phyloP scores from a whole-genome alignment of 1,140 invertebrate species.

The Amphibalanus amphitrite region DNA sequence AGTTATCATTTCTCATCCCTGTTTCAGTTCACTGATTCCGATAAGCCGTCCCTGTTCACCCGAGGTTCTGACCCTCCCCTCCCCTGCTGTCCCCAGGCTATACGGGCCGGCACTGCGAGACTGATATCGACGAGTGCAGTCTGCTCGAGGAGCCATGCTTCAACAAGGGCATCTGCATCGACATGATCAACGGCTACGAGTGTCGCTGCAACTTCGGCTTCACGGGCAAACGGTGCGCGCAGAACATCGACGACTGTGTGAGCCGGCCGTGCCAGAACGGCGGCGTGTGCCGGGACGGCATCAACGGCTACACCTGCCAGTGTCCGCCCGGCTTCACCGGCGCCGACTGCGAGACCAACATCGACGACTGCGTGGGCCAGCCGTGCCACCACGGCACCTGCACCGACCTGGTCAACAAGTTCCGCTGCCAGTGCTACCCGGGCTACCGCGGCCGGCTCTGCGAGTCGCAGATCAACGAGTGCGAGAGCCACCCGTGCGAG shows the following conservation, averaged over 20 bases:
- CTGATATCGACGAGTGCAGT: no score
- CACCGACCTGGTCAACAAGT: constrained; percentile 65
- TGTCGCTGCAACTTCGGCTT: constrained; percentile 27
- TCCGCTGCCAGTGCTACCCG: constrained; percentile 66
- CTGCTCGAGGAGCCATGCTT: no score
- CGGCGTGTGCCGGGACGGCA: constrained; percentile 33
- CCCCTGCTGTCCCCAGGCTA: not conserved
- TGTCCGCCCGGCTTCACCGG: constrained; percentile 27
- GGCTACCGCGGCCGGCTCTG: constrained; percentile 79
- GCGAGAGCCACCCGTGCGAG: constrained; percentile 76
- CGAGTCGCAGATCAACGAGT: constrained; percentile 84
- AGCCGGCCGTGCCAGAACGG: constrained; percentile 30
- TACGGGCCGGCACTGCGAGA: no score
- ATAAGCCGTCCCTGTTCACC: no score
- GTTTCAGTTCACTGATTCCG: no score
- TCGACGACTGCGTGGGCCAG: constrained; percentile 69
- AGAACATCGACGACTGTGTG: constrained; percentile 20
- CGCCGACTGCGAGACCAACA: constrained; percentile 68
- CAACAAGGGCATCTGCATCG: no score
- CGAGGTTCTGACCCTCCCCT: no score
- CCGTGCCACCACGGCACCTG: constrained; percentile 75
- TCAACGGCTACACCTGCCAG: constrained; percentile 35
- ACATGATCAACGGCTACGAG: not conserved
- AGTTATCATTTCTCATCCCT: no score
- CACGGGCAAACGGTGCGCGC: constrained; percentile 16